Percentiles rank a stretch among this genome's conserved stretches.
Conservation (phyloP, 2,113 vertebrate species). For the Epinephelus moara region DNA sequence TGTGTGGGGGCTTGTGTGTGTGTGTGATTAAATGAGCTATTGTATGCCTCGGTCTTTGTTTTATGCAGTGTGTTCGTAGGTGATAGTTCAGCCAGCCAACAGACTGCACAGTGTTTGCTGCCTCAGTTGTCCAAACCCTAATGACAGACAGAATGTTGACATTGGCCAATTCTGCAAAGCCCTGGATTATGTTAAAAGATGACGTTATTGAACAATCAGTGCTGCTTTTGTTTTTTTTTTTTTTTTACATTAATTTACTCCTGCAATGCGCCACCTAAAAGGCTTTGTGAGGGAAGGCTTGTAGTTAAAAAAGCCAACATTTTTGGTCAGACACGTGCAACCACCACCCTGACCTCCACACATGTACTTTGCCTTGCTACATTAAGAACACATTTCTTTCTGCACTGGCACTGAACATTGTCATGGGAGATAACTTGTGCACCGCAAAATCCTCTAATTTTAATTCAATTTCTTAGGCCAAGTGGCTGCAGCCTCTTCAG, state of each 20-base stretch:
- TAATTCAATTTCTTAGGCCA: background rate
- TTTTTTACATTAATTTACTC: background rate
- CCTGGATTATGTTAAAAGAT: slow-evolving; percentile 25
- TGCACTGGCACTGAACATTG: background rate
- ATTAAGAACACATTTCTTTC: background rate
- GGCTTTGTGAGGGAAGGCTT: background rate
- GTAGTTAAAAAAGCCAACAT: background rate
- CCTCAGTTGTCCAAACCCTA: slow-evolving; percentile 17
- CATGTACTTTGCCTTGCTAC: background rate
- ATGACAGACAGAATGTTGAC: slow-evolving; percentile 27
- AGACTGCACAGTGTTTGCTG: slow-evolving; percentile 29
- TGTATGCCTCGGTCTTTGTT: slow-evolving; percentile 27
- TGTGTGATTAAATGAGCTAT: slow-evolving; percentile 6
- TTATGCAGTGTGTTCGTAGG: slow-evolving; percentile 15
- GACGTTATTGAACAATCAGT: background rate
- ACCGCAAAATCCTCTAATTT: background rate
- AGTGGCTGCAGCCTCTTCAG: background rate
- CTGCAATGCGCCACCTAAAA: background rate
- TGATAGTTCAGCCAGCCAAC: slow-evolving; percentile 32
- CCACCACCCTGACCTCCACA: background rate
- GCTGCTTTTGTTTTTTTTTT: background rate
- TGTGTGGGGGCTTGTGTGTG: background rate
- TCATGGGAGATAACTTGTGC: slow-evolving; percentile 1
- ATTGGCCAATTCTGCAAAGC: slow-evolving; percentile 20
- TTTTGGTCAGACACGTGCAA: background rate